Conservation (phyloP, 2,888 invertebrate species). For the Saturnia pavonia region DNA sequence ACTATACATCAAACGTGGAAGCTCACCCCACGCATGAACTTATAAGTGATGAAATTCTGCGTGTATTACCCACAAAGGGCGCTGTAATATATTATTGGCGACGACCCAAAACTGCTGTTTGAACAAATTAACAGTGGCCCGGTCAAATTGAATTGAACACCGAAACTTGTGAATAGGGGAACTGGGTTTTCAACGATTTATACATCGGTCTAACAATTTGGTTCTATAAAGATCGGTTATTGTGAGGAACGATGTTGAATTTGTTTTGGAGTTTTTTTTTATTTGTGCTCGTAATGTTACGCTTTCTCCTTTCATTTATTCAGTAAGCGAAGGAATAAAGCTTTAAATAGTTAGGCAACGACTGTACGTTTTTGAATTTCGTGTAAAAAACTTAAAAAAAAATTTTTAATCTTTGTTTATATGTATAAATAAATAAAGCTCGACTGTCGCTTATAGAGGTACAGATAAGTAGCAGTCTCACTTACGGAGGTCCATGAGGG, state of each 20-base stretch:
- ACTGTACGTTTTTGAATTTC: too few species aligned
- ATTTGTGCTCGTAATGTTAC: too few species aligned
- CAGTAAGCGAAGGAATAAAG: too few species aligned
- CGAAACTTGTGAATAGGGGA: slow-evolving; percentile 20
- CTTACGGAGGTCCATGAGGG: too few species aligned
- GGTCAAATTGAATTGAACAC: slow-evolving; percentile 28
- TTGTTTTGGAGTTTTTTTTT: not conserved
- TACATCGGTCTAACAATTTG: slow-evolving; percentile 26
- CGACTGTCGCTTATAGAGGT: too few species aligned
- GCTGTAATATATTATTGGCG: slow-evolving; percentile 17
- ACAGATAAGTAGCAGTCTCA: too few species aligned
- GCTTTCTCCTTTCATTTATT: too few species aligned
- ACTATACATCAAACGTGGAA: slow-evolving; percentile 2
- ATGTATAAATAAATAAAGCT: too few species aligned
- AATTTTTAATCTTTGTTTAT: too few species aligned
- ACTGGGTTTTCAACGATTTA: slow-evolving; percentile 23
- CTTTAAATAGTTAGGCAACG: too few species aligned
- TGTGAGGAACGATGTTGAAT: slow-evolving; percentile 7
- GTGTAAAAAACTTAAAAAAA: too few species aligned
- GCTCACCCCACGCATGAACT: slow-evolving; percentile 7
- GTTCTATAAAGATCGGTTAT: slow-evolving; percentile 5
- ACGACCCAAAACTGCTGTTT: slow-evolving; percentile 10
- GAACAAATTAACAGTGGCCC: slow-evolving; percentile 22
- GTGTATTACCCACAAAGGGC: slow-evolving; percentile 18
- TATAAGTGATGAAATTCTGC: slow-evolving; percentile 14